A percentile compares a stretch with the other conserved stretches of the same genome.
Conservation (phyloP, 1,140 invertebrate genomes). For the Myzus persicae region DNA sequence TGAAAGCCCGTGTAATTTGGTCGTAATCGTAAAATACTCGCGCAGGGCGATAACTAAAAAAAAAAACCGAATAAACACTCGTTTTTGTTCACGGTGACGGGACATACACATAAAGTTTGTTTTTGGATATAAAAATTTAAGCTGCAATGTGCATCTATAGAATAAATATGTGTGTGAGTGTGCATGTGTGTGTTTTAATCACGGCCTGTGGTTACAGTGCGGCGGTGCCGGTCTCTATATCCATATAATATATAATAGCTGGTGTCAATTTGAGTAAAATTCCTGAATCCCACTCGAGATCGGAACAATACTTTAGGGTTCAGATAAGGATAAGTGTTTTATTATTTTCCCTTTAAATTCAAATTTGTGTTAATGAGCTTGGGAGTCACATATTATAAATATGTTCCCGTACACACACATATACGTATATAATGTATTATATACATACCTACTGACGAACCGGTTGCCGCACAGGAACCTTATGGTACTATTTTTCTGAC, state of each 20-base stretch:
- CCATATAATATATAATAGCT: not conserved
- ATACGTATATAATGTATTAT: not conserved
- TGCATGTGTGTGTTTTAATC: not conserved
- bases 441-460: conserved; percentile 12
- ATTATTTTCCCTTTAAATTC: conserved; percentile 44
- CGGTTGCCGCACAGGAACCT: conserved; percentile 14
- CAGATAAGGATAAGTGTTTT: conserved; percentile 33
- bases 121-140: conserved; percentile 1
- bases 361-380: conserved; percentile 38
- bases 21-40: not conserved
- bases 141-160: not conserved
- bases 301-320: conserved; percentile 16
- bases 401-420: not conserved
- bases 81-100: not conserved
- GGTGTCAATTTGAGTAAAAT: conserved; percentile 13
- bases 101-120: conserved; percentile 2
- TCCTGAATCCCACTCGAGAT: conserved; percentile 40
- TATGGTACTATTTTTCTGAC: conserved; percentile 13
- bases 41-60: not conserved
- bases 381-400: conserved; percentile 33
- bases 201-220: not conserved
- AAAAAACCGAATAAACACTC: not conserved
- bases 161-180: not conserved
- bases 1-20: conserved; percentile 10
- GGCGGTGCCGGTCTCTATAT: not conserved